Conservation (phyloP, 1,140 invertebrate species). For the Drosophila parabipectinata region DNA sequence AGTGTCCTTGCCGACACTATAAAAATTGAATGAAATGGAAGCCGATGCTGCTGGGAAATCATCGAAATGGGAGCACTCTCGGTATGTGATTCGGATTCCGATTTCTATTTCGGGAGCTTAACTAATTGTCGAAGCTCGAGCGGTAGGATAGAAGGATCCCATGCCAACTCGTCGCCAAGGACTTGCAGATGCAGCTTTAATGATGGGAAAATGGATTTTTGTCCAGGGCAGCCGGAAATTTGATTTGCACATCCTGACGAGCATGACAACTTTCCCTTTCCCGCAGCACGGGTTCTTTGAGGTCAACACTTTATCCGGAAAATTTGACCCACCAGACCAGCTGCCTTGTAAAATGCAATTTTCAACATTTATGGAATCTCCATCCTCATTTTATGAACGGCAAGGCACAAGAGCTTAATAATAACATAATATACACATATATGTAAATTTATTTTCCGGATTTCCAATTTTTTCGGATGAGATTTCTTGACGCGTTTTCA, state of each 20-base stretch:
- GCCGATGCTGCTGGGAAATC: conserved; percentile 59
- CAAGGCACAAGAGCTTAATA: conserved; percentile 59
- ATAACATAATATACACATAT: conserved; percentile 57
- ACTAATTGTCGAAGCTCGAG: conserved; percentile 57
- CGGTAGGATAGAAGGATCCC: conserved; percentile 1
- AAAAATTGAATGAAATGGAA: conserved; percentile 16
- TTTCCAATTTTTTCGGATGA: conserved; percentile 15
- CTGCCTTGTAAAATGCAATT: conserved; percentile 53
- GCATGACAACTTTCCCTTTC: conserved; percentile 7
- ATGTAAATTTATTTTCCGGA: conserved; percentile 12
- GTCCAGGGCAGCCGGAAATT: conserved; percentile 58
- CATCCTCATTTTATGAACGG: conserved; percentile 3
- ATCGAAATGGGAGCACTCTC: conserved; percentile 54
- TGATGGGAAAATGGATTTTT: conserved; percentile 40
- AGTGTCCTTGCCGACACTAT: conserved; percentile 6
- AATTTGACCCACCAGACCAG: neutral
- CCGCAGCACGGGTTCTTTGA: conserved; percentile 33
- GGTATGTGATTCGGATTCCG: conserved; percentile 14
- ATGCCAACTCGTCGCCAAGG: conserved; percentile 48
- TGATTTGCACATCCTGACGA: conserved; percentile 54
- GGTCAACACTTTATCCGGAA: conserved; percentile 28
- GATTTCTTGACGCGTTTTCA: conserved; percentile 55
- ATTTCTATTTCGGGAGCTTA: conserved; percentile 25
- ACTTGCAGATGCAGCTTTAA: conserved; percentile 54
- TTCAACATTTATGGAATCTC: conserved; percentile 28